Evolutionary conservation across 35 echinoderm and acorn worm species (phyloP).

Genomic region (Diadema setosum): DNA sequence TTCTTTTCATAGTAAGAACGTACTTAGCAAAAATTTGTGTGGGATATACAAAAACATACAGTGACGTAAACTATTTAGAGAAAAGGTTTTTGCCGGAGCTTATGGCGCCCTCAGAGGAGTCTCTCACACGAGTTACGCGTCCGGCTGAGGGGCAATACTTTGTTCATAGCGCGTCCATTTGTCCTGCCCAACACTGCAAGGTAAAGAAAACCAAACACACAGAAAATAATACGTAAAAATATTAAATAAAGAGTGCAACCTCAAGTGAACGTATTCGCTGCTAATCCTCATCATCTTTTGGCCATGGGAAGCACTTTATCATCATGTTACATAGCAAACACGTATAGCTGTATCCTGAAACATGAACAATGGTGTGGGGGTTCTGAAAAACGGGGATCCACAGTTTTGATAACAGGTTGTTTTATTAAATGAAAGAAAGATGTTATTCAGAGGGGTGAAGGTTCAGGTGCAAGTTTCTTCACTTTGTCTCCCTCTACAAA

Average conservation of each 20-base stretch:
- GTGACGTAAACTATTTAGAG: background rate
- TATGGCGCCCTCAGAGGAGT: background rate
- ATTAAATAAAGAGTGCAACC: background rate
- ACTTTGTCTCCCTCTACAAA: no score
- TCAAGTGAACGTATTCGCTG: background rate
- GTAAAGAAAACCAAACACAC: background rate
- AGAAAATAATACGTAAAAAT: background rate
- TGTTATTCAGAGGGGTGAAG: no score
- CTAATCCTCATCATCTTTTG: background rate
- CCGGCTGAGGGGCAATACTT: conserved; percentile 42
- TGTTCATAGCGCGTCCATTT: conserved; percentile 90
- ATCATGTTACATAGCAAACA: background rate
- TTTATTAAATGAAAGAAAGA: no score
- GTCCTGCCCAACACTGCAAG: conserved; percentile 75
- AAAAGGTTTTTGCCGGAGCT: no score
- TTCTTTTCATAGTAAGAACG: background rate
- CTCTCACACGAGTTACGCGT: background rate
- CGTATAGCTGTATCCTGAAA: background rate
- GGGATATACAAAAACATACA: background rate
- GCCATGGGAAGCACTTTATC: background rate
- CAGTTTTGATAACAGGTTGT: no score
- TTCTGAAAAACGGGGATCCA: background rate
- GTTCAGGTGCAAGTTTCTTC: no score
- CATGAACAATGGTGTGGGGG: background rate
- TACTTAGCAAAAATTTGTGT: background rate